Evolutionary conservation across 2,113 vertebrate genomes (phyloP).

Genomic region (Accipiter virgatus): DNA sequence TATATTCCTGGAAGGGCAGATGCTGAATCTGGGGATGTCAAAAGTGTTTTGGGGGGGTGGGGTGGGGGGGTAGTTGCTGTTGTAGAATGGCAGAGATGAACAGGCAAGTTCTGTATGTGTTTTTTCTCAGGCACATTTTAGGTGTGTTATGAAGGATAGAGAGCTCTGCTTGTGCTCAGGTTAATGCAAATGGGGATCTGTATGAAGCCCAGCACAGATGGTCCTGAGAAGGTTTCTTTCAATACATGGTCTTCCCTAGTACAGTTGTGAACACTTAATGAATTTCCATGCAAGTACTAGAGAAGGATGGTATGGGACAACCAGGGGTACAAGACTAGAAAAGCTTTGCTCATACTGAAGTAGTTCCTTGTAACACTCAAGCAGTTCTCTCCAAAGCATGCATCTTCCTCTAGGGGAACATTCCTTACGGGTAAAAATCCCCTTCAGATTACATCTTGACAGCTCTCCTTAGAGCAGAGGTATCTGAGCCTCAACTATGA

Average conservation of each 20-base stretch:
- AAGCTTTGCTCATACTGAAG: neutral
- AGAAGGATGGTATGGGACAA: neutral
- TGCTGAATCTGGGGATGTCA: neutral
- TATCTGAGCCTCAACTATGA: neutral
- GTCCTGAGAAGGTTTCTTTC: neutral
- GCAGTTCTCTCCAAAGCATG: neutral
- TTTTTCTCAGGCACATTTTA: neutral
- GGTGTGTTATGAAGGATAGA: neutral
- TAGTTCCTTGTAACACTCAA: neutral
- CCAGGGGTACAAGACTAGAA: neutral
- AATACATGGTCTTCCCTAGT: neutral
- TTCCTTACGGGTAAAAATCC: neutral
- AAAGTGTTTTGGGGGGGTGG: neutral
- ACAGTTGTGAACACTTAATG: neutral
- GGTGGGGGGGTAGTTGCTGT: neutral
- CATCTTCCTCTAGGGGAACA: neutral
- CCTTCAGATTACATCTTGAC: neutral
- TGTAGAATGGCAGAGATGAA: neutral
- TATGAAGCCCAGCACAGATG: no score
- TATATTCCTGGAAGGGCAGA: neutral
- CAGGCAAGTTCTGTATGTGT: fast-evolving
- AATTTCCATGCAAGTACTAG: neutral
- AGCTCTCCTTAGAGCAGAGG: neutral
- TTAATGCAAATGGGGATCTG: no score
- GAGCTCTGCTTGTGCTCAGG: no score